phyloP scores from a whole-genome alignment of 2,113 vertebrate genomes.

The Eidolon helvum region DNA sequence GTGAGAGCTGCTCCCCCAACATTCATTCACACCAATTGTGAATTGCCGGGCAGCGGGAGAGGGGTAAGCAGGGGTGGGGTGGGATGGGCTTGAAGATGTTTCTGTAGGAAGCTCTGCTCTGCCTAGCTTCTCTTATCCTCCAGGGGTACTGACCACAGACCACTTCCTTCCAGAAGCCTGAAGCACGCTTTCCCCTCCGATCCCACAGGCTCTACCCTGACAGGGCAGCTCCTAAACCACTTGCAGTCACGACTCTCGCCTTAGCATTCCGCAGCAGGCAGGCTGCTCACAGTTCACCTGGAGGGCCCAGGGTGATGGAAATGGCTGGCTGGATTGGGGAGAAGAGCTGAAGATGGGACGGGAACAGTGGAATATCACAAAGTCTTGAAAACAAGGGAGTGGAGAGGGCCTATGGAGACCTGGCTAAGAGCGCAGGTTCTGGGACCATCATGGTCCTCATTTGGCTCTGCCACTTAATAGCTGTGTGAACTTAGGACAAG shows the following conservation, averaged over 20 bases:
- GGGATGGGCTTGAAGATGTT: background rate
- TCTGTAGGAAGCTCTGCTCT: slow-evolving; percentile 33
- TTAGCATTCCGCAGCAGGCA: background rate
- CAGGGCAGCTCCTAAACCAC: background rate
- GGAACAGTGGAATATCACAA: background rate
- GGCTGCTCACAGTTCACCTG: background rate
- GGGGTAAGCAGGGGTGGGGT: no score
- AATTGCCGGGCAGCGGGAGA: background rate
- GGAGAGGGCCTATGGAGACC: background rate
- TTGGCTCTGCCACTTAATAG: background rate
- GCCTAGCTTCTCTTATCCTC: background rate
- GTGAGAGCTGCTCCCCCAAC: background rate
- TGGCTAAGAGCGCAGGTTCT: background rate
- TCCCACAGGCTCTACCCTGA: background rate
- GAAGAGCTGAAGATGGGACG: background rate
- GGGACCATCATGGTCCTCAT: background rate
- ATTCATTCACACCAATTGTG: background rate
- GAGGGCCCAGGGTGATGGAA: background rate
- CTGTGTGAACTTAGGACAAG: background rate
- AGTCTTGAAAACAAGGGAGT: background rate
- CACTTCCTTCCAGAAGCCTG: slow-evolving; percentile 33
- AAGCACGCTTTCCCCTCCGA: background rate
- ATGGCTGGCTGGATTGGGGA: background rate
- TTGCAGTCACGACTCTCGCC: background rate
- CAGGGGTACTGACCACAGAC: background rate